These are phyloP conservation scores for Meta bourneti DNA, from an alignment of 2,888 invertebrate species.

Conservation along the genomic window DNA sequence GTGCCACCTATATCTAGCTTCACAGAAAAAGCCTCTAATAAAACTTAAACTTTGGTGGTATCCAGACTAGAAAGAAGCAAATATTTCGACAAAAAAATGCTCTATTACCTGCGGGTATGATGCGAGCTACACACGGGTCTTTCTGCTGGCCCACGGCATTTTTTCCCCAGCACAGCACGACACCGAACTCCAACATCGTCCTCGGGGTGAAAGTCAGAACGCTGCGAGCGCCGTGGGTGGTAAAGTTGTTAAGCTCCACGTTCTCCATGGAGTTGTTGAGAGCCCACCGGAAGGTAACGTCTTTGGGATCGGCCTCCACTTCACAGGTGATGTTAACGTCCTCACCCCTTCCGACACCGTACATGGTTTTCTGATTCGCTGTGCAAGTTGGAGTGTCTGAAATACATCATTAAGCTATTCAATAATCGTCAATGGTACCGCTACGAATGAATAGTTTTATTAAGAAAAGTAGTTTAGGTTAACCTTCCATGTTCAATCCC, in stretches of 20 bases:
- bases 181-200: slow-evolving; percentile 94
- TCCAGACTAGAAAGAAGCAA: no score
- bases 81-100: no score
- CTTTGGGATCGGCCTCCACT: slow-evolving; percentile 95
- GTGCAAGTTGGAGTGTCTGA: slow-evolving; percentile 79
- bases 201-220: slow-evolving; percentile 92
- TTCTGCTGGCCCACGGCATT: slow-evolving; percentile 92
- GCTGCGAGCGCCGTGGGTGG: slow-evolving; percentile 88
- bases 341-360: slow-evolving; percentile 93
- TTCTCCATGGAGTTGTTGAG: slow-evolving; percentile 75
- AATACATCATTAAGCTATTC: not conserved
- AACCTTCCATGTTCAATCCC: not conserved
- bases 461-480: not conserved
- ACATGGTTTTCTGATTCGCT: slow-evolving; percentile 80
- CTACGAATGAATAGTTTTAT: no score
- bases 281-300: slow-evolving; percentile 80
- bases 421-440: no score
- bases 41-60: no score
- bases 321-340: slow-evolving; percentile 92
- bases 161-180: slow-evolving; percentile 89
- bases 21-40: no score
- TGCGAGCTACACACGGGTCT: slow-evolving; percentile 93
- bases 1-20: no score
- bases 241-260: slow-evolving; percentile 79
- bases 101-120: slow-evolving; percentile 85